These are phyloP conservation scores for Triplophysa yarkandensis DNA, from an alignment of 2,797 vertebrate species.

Conservation along the genomic window DNA sequence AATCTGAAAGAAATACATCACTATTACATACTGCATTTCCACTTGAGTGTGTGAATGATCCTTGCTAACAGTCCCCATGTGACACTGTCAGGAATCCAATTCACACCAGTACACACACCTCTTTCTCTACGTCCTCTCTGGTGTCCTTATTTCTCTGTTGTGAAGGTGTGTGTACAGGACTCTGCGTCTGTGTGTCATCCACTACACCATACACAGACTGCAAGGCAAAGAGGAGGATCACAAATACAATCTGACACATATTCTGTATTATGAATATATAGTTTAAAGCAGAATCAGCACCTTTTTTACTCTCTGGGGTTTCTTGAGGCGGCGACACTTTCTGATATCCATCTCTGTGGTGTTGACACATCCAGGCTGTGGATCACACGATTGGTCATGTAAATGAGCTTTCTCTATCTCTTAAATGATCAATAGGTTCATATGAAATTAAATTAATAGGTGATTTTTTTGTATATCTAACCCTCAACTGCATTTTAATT, in stretches of 20 bases:
- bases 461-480: too few species aligned
- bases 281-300: conserved; percentile 63
- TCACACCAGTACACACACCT: conserved; percentile 71
- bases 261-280: not conserved
- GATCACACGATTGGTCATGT: conserved; percentile 31
- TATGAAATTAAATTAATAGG: too few species aligned
- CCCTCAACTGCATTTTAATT: too few species aligned
- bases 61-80: not conserved
- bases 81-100: conserved; percentile 7
- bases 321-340: conserved; percentile 96
- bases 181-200: conserved; percentile 90
- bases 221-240: conserved; percentile 21
- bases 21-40: not conserved
- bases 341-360: conserved; percentile 99
- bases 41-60: conserved; percentile 1
- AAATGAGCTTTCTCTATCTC: not conserved
- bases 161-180: conserved; percentile 84
- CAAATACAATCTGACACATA: conserved; percentile 15
- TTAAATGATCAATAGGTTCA: too few species aligned
- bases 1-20: conserved; percentile 78
- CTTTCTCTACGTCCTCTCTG: conserved; percentile 92
- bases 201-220: conserved; percentile 94
- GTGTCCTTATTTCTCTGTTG: conserved; percentile 89
- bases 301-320: conserved; percentile 96
- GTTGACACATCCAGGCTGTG: conserved; percentile 96